Percentiles rank a stretch among this genome's conserved stretches.
phyloP scores from a whole-genome alignment of 1,140 invertebrate genomes.

The Oppia nitens region DNA sequence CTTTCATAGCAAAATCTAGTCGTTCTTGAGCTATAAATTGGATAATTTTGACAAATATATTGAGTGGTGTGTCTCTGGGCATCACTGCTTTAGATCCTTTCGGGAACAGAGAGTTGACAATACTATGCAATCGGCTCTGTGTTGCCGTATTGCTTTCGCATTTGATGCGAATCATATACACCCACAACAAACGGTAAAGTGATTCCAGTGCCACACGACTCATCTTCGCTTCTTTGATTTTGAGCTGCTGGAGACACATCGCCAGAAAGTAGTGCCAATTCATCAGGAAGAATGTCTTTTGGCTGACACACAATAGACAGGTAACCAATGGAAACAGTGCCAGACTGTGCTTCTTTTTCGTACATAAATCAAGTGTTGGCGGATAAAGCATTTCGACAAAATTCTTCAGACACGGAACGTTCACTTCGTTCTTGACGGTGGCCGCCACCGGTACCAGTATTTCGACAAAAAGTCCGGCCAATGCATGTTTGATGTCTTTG shows the following conservation, averaged over 20 bases:
- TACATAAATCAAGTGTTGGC: conserved; percentile 86
- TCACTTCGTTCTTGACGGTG: conserved; percentile 93
- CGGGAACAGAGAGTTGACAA: conserved; percentile 95
- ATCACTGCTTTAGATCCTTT: conserved; percentile 95
- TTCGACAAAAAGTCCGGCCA: conserved; percentile 95
- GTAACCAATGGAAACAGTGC: conserved; percentile 93
- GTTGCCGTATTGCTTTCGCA: conserved; percentile 98
- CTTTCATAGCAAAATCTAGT: conserved; percentile 93
- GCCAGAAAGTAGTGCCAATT: conserved; percentile 97
- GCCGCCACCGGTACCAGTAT: conserved; percentile 95
- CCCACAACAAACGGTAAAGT: conserved; percentile 43
- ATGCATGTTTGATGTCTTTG: conserved; percentile 93
- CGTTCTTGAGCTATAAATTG: conserved; percentile 95
- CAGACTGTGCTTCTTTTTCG: conserved; percentile 90
- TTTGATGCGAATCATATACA: conserved; percentile 99
- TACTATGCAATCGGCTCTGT: conserved; percentile 82
- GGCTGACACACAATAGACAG: conserved; percentile 90
- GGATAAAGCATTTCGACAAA: conserved; percentile 96
- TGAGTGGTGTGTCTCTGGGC: conserved; percentile 88
- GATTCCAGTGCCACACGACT: conserved; percentile 79
- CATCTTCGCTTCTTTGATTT: conserved; percentile 93
- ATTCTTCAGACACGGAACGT: conserved; percentile 95
- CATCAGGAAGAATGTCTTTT: conserved; percentile 89
- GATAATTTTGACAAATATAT: conserved; percentile 99
- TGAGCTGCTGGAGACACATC: conserved; percentile 93